These are phyloP conservation scores for Cryptocephalus moraei DNA, from an alignment of 2,888 invertebrate genomes.

Conservation along the genomic window DNA sequence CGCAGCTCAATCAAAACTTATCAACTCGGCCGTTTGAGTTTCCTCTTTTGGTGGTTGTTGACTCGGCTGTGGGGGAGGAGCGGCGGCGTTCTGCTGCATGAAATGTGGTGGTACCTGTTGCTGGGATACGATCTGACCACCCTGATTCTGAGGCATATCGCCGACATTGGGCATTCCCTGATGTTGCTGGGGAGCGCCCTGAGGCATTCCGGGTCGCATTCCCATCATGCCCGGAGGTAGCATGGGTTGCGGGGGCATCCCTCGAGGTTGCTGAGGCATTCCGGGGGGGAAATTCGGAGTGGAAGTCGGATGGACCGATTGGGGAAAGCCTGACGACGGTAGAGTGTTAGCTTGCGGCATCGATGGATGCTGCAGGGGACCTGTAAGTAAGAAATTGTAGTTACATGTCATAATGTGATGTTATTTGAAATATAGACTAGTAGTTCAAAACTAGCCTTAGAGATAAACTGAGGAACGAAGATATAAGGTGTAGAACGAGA, in stretches of 20 bases:
- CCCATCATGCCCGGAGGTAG: constrained; percentile 10
- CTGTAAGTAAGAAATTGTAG: constrained; percentile 1
- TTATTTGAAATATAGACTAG: too few species aligned
- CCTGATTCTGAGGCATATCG: constrained; percentile 3
- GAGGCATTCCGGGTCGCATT: constrained; percentile 4
- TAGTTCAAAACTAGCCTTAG: too few species aligned
- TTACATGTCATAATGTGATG: too few species aligned
- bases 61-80: constrained; percentile 9
- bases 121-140: constrained; percentile 3
- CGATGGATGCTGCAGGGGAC: constrained; percentile 20
- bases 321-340: constrained; percentile 11
- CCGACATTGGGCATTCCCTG: constrained; percentile 2
- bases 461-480: too few species aligned
- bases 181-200: constrained; percentile 5
- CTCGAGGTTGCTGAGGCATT: constrained; percentile 6
- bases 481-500: too few species aligned
- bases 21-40: constrained; percentile 64
- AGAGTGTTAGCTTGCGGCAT: constrained; percentile 9
- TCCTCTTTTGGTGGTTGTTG: constrained; percentile 32
- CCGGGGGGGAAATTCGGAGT: constrained; percentile 12
- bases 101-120: background rate
- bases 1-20: constrained; percentile 62
- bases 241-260: constrained; percentile 19
- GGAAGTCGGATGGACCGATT: constrained; percentile 13
- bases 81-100: constrained; percentile 7